Evolutionary conservation across 2,113 vertebrate species (phyloP).

Genomic region (Sceloporus tristichus): DNA sequence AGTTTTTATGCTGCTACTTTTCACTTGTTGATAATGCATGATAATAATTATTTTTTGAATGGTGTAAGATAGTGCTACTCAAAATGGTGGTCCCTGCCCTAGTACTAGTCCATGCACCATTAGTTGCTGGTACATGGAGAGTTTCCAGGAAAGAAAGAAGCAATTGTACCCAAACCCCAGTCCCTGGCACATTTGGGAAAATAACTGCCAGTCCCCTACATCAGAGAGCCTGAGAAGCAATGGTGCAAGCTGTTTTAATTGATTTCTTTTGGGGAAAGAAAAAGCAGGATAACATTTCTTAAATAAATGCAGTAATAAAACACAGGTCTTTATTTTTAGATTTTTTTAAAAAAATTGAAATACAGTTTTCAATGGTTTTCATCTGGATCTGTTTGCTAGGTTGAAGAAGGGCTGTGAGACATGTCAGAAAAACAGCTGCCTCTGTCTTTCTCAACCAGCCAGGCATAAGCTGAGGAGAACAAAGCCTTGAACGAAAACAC

Average conservation of each 20-base stretch:
- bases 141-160: too few relatives aligned
- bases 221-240: too few relatives aligned
- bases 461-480: conserved; percentile 82
- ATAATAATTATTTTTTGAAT: too few relatives aligned
- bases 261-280: background rate
- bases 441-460: conserved; percentile 81
- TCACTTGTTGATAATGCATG: background rate
- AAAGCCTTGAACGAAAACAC: conserved; percentile 85
- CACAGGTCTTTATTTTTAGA: conserved; percentile 67
- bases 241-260: too few relatives aligned
- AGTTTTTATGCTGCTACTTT: background rate
- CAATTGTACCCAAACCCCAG: too few relatives aligned
- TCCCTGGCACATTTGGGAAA: too few relatives aligned
- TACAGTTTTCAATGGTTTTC: conserved; percentile 78
- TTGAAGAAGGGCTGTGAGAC: conserved; percentile 71
- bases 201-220: too few relatives aligned
- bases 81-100: too few relatives aligned
- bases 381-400: conserved; percentile 72
- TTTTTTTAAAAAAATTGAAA: conserved; percentile 74
- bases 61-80: too few relatives aligned
- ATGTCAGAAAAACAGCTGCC: conserved; percentile 81
- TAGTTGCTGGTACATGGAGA: too few relatives aligned
- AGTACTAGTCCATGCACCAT: too few relatives aligned
- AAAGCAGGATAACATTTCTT: background rate
- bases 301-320: conserved; percentile 55